Evolutionary conservation across 2,113 vertebrate species (phyloP).

Genomic region (Gymnorhina tibicen): DNA sequence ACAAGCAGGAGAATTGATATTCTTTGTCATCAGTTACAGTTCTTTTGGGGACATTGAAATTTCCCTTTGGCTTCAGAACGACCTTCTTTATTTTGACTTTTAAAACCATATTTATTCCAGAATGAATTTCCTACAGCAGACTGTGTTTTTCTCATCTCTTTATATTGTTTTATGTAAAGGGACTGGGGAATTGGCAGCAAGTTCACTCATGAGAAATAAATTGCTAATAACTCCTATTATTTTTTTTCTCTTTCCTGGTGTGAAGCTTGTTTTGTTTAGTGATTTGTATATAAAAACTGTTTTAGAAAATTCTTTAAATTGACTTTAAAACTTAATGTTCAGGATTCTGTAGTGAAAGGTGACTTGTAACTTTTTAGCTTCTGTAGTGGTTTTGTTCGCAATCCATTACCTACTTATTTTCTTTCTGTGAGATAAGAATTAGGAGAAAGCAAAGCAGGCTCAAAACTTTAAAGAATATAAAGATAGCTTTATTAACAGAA

Average conservation of each 20-base stretch:
- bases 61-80: neutral
- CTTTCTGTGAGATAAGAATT: too few species aligned
- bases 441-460: too few species aligned
- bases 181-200: neutral
- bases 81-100: conserved; percentile 1
- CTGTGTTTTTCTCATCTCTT: neutral
- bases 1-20: neutral
- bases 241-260: neutral
- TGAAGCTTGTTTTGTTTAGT: neutral
- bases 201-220: neutral
- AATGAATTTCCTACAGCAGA: neutral
- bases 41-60: neutral
- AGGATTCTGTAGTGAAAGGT: neutral
- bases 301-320: neutral
- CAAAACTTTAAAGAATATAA: too few species aligned
- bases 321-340: neutral
- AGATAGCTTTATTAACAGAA: too few species aligned
- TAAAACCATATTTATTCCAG: neutral
- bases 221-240: neutral
- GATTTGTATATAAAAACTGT: neutral
- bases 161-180: neutral
- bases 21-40: neutral
- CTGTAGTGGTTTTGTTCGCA: too few species aligned
- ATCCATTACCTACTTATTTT: too few species aligned
- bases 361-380: neutral